phyloP scores from a whole-genome alignment of 1,140 invertebrate genomes.

The Pogonus chalceus region DNA sequence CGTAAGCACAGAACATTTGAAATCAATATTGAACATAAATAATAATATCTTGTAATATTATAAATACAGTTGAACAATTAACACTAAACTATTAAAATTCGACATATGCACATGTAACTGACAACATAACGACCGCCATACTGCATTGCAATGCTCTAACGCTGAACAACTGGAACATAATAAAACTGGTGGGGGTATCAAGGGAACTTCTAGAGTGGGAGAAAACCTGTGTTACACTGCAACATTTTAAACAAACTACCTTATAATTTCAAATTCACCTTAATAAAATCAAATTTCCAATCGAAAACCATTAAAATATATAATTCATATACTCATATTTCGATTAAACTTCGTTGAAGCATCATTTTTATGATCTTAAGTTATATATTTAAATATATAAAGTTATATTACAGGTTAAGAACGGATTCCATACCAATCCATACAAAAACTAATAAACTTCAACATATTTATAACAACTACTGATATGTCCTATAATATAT shows the following conservation, averaged over 20 bases:
- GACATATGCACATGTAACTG: background rate
- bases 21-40: background rate
- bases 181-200: background rate
- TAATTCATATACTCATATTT: no score
- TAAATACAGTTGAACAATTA: background rate
- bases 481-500: background rate
- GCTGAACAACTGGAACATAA: background rate
- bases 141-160: background rate
- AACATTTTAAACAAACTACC: no score
- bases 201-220: background rate
- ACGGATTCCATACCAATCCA: no score
- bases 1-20: background rate
- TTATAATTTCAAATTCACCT: background rate
- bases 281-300: background rate
- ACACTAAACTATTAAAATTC: background rate
- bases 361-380: no score
- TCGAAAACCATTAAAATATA: background rate
- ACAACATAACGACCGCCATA: background rate
- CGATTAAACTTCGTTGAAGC: no score
- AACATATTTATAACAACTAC: no score
- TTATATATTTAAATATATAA: no score
- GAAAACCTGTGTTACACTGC: no score
- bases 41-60: background rate
- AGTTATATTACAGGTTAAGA: no score
- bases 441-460: no score